Base-by-base conservation (phyloP, 2,888 invertebrate species). In the Charanyca ferruginea region DNA sequence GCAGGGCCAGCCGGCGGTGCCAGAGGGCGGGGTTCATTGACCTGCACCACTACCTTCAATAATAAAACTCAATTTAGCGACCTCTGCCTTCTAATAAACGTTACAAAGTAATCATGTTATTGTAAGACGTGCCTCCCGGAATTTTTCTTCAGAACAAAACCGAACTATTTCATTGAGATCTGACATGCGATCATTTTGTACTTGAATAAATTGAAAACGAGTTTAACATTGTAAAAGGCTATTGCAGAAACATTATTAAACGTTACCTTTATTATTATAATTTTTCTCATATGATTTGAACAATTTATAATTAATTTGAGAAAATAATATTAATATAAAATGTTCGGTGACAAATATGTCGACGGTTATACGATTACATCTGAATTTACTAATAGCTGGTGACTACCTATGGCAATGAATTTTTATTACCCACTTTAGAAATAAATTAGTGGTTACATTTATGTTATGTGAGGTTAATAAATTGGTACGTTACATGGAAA, bases 1-100 rank as follows among this genome's bases (percentile, higher is more conserved):
- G 79, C 80, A 82, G 66, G 57, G 55, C 55, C 71, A 66, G 76
- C 77, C 75, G 68, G 67, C 64, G 79, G 83, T 79, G 76, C 52
- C 63, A 53, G 79, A 83, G 82, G 84, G 84, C 83, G 78, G 65
- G 57, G 87, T 28, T 86, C 89, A 83, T 81, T 73, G 87, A 89
- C 87, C 89, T 81, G 77, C 42, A 54, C 41, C 64, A 53, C 59
- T 60, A 71, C 65, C 77, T 74, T 64, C 57, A 55, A 65, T 71
- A 73, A 73, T 82, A 75, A 82, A 85, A 85, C 85, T 83, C 85
- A 79, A 85, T 87, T 87, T 83, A 81, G 79, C 79, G 78, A 83
- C 82, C 85, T 81, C 79, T 78, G 71, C 74, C 79, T 77, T 79
- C 79, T 84, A 84, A 87, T 89, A 87, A 87, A 87, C 82, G 84